Evolutionary conservation across 2,888 invertebrate genomes (phyloP), one percentile per base, ranked within the genome.

Genomic region (Drosophila niveifrons): DNA sequence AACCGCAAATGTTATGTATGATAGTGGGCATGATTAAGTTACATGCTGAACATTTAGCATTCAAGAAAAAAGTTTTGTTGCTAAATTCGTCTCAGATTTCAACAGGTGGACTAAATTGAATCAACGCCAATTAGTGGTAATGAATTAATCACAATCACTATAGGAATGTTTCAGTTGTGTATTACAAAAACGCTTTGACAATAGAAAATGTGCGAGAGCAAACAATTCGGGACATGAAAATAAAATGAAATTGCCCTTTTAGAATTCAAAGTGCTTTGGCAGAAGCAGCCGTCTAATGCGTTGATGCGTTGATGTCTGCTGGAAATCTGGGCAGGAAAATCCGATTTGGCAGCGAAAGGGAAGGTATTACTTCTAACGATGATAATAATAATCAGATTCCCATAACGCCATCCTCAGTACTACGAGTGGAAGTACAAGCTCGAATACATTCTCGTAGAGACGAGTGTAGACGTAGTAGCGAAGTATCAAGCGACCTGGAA

Each of bases 311-410:
- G 75, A 72, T 87, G 78, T 64, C 87, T 70, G 39, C 39, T 52
- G 78, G 67, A 66, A 87, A 82, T 68, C 84, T 56, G 71, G 44
- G 58, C 68, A 58, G 70, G 77, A 53, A 78, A 56, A 78, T 80
- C 74, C 78, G 80, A 68, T 80, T 70, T 67, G 58, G 62, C 58
- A 59, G 58, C 58, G 44, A 51, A 53, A 47, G 58, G 51, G 52
- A 48, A 66, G 56, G 44, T 72, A 76, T 77, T 74, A 70, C 67
- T 72, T 88, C 78, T 88, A 83, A 83, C 82, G 88, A 88, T 82
- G 86, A 88, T 82, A 75, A 88, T 80, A 88, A 80, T 85, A 83
- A 88, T 83, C 82, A 76, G 82, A 87, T 82, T 78, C 72, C 51
- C 84, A 82, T 82, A 87, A 83, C 71, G 62, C 58, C 75, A 71